A percentile compares a stretch with the other conserved stretches of the same genome.
These are phyloP conservation scores for Adelges cooleyi DNA, from an alignment of 1,140 invertebrate species.

Conservation along the genomic window DNA sequence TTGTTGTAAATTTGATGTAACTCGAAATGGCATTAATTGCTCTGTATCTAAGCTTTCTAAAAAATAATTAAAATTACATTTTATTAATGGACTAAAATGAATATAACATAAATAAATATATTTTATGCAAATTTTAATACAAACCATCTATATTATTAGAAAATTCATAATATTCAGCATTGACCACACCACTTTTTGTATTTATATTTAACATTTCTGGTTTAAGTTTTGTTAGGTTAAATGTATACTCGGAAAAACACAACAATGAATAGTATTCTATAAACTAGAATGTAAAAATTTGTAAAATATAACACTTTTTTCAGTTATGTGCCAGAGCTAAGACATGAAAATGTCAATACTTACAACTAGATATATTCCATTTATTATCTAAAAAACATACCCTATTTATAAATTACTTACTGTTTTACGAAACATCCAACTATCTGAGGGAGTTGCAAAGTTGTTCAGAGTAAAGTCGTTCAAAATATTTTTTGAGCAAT, in stretches of 20 bases:
- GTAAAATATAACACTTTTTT: no score
- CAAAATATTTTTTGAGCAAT: not conserved
- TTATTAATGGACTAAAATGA: no score
- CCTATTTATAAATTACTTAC: not conserved
- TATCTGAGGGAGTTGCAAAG: not conserved
- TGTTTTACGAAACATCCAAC: slow-evolving; percentile 13
- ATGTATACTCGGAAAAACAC: slow-evolving; percentile 17
- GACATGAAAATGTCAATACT: no score
- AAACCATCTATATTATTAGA: not conserved
- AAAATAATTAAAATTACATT: not conserved
- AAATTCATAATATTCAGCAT: not conserved
- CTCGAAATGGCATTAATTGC: not conserved
- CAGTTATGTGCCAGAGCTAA: no score
- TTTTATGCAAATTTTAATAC: not conserved
- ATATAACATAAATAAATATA: no score
- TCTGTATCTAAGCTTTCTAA: not conserved
- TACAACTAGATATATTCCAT: no score
- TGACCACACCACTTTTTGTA: not conserved
- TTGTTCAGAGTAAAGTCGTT: not conserved
- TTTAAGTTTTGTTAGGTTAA: not conserved
- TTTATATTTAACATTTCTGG: slow-evolving; percentile 7
- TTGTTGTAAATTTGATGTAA: not conserved
- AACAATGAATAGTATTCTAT: slow-evolving; percentile 13
- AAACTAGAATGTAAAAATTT: not conserved
- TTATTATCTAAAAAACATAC: no score